These are phyloP conservation scores for Sebastes cheni DNA, from an alignment of 2,797 vertebrate genomes.

Conservation along the genomic window DNA sequence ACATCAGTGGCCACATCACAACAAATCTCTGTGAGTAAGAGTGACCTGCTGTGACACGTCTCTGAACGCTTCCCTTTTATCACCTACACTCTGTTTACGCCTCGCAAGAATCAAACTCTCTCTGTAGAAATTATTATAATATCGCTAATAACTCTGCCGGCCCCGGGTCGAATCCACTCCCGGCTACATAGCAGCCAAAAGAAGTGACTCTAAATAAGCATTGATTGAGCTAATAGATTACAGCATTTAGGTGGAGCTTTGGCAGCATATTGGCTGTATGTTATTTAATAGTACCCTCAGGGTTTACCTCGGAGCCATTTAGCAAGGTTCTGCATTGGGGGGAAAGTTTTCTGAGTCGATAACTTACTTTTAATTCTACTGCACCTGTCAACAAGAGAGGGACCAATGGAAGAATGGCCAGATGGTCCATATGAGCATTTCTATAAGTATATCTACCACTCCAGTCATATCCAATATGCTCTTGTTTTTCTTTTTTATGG, in stretches of 20 bases:
- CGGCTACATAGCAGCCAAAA: conserved; percentile 18
- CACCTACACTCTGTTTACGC: conserved; percentile 16
- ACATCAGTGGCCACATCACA: conserved; percentile 54
- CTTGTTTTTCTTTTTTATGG: neutral
- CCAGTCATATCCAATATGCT: neutral
- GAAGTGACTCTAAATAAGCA: conserved; percentile 48
- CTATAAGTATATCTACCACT: neutral
- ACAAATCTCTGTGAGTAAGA: conserved; percentile 25
- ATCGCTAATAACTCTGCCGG: conserved; percentile 53
- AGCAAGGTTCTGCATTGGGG: conserved; percentile 22
- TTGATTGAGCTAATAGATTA: conserved; percentile 63
- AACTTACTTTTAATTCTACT: conserved; percentile 23
- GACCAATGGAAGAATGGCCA: neutral
- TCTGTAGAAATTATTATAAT: conserved; percentile 54
- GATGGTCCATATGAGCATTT: neutral
- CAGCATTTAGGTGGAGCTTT: conserved; percentile 46
- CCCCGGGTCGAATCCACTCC: conserved; percentile 30
- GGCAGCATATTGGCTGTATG: conserved; percentile 28
- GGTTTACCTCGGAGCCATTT: conserved; percentile 48
- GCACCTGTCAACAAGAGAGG: neutral
- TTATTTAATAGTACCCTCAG: conserved; percentile 48
- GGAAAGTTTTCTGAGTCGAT: conserved; percentile 29
- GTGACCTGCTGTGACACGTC: neutral
- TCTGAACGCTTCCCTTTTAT: neutral
- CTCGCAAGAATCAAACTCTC: conserved; percentile 23